Conservation (phyloP, 2,888 invertebrate species). For the Petrolisthes cinctipes region DNA sequence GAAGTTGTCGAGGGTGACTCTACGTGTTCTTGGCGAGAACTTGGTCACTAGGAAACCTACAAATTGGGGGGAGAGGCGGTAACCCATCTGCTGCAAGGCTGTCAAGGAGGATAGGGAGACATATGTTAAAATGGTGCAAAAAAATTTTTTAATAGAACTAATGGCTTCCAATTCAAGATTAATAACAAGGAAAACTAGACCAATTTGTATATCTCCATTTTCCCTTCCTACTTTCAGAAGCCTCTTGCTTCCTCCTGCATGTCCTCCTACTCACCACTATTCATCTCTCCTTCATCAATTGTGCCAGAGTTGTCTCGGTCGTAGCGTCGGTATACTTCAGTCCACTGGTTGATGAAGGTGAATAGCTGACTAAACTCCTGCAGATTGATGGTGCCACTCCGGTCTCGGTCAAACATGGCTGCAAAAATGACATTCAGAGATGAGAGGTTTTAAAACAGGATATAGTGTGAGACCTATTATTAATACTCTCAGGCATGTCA, state of each 20-base stretch:
- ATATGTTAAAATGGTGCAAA: no score
- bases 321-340: constrained; percentile 81
- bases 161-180: neutral
- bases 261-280: constrained; percentile 74
- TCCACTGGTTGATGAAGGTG: constrained; percentile 90
- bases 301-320: constrained; percentile 88
- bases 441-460: no score
- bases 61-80: constrained; percentile 84
- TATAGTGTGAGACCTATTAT: no score
- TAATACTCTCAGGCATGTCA: no score
- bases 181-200: neutral
- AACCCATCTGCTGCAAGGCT: constrained; percentile 90
- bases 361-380: constrained; percentile 88
- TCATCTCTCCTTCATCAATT: constrained; percentile 84
- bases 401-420: constrained; percentile 91
- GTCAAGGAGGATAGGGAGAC: no score
- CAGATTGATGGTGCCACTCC: constrained; percentile 85
- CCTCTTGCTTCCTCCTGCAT: neutral
- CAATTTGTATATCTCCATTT: neutral
- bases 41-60: constrained; percentile 79
- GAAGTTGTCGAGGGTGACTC: constrained; percentile 83
- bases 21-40: constrained; percentile 74
- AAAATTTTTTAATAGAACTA: no score
- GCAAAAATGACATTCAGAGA: constrained; percentile 41
- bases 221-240: neutral